phyloP scores from a whole-genome alignment of 2,113 vertebrate genomes.

The Notothenia rossii region DNA sequence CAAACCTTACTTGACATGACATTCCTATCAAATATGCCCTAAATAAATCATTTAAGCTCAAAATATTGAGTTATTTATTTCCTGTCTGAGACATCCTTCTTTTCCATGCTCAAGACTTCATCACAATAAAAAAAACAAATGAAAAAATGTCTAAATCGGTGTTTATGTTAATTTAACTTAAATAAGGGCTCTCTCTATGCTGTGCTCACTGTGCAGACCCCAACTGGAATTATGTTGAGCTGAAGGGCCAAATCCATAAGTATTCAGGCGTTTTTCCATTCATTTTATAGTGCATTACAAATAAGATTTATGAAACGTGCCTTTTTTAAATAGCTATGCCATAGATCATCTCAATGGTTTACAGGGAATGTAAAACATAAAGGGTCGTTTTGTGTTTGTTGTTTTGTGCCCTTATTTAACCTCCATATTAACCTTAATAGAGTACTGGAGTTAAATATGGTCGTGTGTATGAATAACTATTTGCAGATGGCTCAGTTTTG shows the following conservation, averaged over 20 bases:
- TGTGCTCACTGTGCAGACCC: constrained; percentile 3
- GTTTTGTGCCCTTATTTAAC: too few relatives aligned
- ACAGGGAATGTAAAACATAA: too few relatives aligned
- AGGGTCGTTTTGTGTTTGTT: too few relatives aligned
- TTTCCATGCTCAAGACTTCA: constrained; percentile 18
- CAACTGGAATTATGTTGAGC: constrained; percentile 5
- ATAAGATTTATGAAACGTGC: constrained; percentile 12
- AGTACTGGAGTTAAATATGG: not conserved
- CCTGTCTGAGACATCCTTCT: not conserved
- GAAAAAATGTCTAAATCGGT: constrained; percentile 1
- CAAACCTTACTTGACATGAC: not conserved
- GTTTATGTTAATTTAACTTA: too few relatives aligned
- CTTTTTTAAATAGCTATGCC: not conserved
- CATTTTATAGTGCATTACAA: constrained; percentile 13
- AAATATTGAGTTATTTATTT: not conserved
- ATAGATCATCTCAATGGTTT: too few relatives aligned
- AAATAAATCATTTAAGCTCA: not conserved
- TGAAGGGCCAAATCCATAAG: not conserved
- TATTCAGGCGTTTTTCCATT: constrained; percentile 20
- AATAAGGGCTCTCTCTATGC: not conserved
- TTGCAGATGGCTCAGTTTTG: not conserved
- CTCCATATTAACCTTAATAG: not conserved
- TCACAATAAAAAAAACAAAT: constrained; percentile 3
- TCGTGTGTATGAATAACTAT: constrained; percentile 2
- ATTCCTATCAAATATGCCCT: not conserved